Percentiles rank a stretch among this genome's conserved stretches.
Conservation (phyloP, 2,888 invertebrate genomes). For the Augiades crinisus region DNA sequence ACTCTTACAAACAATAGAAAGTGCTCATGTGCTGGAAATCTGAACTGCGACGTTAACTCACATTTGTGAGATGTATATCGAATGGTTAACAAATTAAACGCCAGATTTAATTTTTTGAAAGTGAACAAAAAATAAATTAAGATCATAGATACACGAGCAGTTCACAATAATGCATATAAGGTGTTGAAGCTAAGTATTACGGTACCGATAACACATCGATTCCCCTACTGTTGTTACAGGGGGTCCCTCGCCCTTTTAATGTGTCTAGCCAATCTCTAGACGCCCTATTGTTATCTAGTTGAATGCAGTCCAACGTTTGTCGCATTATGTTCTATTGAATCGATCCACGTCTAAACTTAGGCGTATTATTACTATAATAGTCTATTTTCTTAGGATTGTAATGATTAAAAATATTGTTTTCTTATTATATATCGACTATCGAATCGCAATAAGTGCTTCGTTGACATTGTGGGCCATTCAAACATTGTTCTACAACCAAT, state of each 20-base stretch:
- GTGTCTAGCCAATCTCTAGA: slow-evolving; percentile 48
- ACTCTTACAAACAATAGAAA: slow-evolving; percentile 2
- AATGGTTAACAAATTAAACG: slow-evolving; percentile 5
- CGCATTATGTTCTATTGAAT: no score
- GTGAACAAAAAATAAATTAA: neutral
- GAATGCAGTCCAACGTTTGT: neutral
- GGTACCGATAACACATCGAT: no score
- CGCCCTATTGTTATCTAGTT: slow-evolving; percentile 20
- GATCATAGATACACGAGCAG: neutral
- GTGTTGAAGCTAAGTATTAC: no score
- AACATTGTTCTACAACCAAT: no score
- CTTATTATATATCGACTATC: no score
- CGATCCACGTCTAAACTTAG: no score
- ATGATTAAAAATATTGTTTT: no score
- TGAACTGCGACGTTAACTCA: neutral
- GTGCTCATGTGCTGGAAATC: slow-evolving; percentile 3
- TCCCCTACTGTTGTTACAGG: slow-evolving; percentile 1
- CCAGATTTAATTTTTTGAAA: neutral
- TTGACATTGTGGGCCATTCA: no score
- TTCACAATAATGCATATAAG: neutral
- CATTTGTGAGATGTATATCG: neutral
- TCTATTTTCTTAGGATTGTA: no score
- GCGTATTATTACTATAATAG: no score
- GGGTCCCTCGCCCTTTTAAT: slow-evolving; percentile 38
- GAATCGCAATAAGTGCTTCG: no score